Conservation (phyloP, 2,888 invertebrate species). For the Dicyrtoma fusca region DNA sequence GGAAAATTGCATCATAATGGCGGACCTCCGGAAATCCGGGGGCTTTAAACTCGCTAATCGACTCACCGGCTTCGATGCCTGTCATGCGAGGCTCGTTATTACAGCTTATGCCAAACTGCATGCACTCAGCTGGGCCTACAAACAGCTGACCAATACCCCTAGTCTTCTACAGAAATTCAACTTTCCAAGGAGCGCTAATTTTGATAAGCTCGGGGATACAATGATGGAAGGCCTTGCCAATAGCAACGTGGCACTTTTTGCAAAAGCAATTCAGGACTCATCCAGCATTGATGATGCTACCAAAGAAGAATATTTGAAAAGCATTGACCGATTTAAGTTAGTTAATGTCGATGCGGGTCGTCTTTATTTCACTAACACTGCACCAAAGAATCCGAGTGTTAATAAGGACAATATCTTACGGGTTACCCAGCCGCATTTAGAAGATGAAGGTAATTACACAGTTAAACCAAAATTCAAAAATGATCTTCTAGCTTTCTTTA, state of each 20-base stretch:
- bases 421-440: neutral
- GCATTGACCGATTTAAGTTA: neutral
- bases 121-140: slow-evolving; percentile 34
- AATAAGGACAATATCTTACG: slow-evolving; percentile 17
- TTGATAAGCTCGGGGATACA: neutral
- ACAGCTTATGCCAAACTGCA: slow-evolving; percentile 20
- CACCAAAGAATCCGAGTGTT: neutral
- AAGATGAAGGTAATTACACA: slow-evolving; percentile 6
- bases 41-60: slow-evolving; percentile 11
- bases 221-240: neutral
- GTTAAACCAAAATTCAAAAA: neutral
- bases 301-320: neutral
- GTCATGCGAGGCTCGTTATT: slow-evolving; percentile 23
- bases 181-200: neutral
- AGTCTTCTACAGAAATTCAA: slow-evolving; percentile 4
- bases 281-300: neutral
- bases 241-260: neutral
- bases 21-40: slow-evolving; percentile 19
- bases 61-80: slow-evolving; percentile 27
- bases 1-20: slow-evolving; percentile 31
- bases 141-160: neutral
- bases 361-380: neutral
- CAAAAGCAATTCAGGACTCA: neutral
- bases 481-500: neutral
- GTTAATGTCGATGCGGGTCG: neutral